Evolutionary conservation across 2,797 vertebrate species (phyloP), one percentile per base, ranked within the genome.

Genomic region (Phylloscopus collybita): DNA sequence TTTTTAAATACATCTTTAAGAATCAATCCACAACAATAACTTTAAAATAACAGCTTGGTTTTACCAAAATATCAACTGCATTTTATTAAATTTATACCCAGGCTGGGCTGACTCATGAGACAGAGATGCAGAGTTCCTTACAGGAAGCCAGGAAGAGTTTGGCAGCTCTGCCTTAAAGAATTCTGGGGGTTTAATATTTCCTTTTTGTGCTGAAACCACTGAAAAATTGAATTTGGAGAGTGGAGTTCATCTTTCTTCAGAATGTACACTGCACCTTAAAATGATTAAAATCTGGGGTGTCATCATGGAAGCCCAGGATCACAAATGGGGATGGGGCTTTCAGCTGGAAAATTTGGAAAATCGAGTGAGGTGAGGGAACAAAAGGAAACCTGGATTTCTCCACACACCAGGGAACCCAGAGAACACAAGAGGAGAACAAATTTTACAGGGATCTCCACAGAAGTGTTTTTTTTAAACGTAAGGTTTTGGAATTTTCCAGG

Each of bases 271-370:
- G 60, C 36, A 50, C n/a, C 64, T 91, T 32, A 19, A 70, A 80
- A 42, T 74, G 44, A 47, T 82, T 89, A n/a, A n/a, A n/a, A 17
- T 21, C 32, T 73, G 60, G 44, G 50, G 42, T 22, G 10, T 44
- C 80, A 65, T 20, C 2, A 3, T 69, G 54, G 25, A 25, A 50
- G 19, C 2, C 25, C 65, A 53, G 59, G 70, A 54, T 18, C 56
- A 18, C 42, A 61, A 80, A 73, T 15, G 30, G 76, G 59, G 25
- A 70, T 21, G 13, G 45, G 49, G 30, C 22, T 75, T 71, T 45
- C 59, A 34, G 57, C 72, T 62, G 90, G 72, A 93, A 92, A 83
- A 92, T 15, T 29, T 62, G 90, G 72, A 93, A 92, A 83, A 93
- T 15, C 26, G 57, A 83, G 64, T 12, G 11, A 25, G 1, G 1